Evolutionary conservation across 1,140 invertebrate genomes (phyloP).

Genomic region (Drosophila dunni): DNA sequence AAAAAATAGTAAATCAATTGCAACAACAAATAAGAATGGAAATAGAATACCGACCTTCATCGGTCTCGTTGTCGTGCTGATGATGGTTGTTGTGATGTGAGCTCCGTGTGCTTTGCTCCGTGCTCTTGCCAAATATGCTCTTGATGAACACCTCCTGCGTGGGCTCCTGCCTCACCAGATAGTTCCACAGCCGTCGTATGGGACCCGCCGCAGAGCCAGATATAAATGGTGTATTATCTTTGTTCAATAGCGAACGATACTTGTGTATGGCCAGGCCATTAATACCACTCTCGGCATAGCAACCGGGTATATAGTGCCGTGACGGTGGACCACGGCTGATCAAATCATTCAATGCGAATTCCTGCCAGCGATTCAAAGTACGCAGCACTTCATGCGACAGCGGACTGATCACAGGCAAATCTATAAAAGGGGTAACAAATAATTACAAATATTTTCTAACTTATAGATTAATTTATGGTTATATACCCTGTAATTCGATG

Average conservation of each 20-base stretch:
- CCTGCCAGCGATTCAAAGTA: slow-evolving; percentile 95
- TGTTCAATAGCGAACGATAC: slow-evolving; percentile 95
- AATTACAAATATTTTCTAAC: neutral
- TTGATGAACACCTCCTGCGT: slow-evolving; percentile 98
- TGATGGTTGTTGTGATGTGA: slow-evolving; percentile 57
- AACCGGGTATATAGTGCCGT: slow-evolving; percentile 86
- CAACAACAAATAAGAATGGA: slow-evolving; percentile 49
- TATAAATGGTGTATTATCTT: slow-evolving; percentile 97
- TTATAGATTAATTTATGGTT: neutral
- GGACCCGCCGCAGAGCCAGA: slow-evolving; percentile 91
- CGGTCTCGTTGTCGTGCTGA: slow-evolving; percentile 72
- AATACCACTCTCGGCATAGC: slow-evolving; percentile 90
- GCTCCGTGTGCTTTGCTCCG: slow-evolving; percentile 57
- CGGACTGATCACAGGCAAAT: slow-evolving; percentile 97
- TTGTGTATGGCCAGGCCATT: slow-evolving; percentile 95
- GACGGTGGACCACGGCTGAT: slow-evolving; percentile 83
- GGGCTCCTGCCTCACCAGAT: slow-evolving; percentile 95
- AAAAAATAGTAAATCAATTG: slow-evolving; percentile 24
- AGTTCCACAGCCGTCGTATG: slow-evolving; percentile 96
- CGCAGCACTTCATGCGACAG: slow-evolving; percentile 95
- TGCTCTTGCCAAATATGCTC: slow-evolving; percentile 92
- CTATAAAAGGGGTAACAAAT: slow-evolving; percentile 84
- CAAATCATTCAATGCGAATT: slow-evolving; percentile 82
- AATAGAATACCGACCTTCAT: slow-evolving; percentile 65
- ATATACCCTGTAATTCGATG: slow-evolving; percentile 94